Conservation (phyloP, 1,140 invertebrate species). For the Diplogasteroides magnus region DNA sequence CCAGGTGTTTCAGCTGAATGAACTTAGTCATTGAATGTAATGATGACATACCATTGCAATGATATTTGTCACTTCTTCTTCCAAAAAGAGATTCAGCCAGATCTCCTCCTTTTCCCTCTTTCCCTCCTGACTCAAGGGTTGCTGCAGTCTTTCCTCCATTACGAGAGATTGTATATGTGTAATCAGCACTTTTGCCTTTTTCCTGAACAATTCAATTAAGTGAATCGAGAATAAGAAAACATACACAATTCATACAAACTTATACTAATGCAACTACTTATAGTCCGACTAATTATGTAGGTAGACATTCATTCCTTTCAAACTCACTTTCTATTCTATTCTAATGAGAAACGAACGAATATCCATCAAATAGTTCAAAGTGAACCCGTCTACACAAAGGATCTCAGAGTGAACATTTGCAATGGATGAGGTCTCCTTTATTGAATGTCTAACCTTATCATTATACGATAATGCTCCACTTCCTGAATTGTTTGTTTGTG, state of each 20-base stretch:
- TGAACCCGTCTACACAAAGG: no score
- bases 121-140: slow-evolving; percentile 41
- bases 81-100: slow-evolving; percentile 48
- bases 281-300: no score
- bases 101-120: slow-evolving; percentile 32
- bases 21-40: slow-evolving; percentile 13
- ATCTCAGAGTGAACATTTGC: no score
- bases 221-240: no score
- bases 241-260: no score
- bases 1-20: slow-evolving; percentile 51
- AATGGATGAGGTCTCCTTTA: slow-evolving; percentile 9
- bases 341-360: no score
- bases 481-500: slow-evolving; percentile 45
- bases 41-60: slow-evolving; percentile 41
- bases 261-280: no score
- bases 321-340: no score
- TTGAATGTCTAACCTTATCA: slow-evolving; percentile 32
- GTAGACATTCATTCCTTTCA: no score
- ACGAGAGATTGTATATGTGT: slow-evolving; percentile 50
- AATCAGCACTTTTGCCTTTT: slow-evolving; percentile 44
- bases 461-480: slow-evolving; percentile 40
- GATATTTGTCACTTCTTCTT: slow-evolving; percentile 52
- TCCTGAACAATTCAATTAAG: no score
- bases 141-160: slow-evolving; percentile 50
- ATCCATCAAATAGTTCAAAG: no score